Evolutionary conservation across 2,888 invertebrate species (phyloP).

Genomic region (Villa cingulata): DNA sequence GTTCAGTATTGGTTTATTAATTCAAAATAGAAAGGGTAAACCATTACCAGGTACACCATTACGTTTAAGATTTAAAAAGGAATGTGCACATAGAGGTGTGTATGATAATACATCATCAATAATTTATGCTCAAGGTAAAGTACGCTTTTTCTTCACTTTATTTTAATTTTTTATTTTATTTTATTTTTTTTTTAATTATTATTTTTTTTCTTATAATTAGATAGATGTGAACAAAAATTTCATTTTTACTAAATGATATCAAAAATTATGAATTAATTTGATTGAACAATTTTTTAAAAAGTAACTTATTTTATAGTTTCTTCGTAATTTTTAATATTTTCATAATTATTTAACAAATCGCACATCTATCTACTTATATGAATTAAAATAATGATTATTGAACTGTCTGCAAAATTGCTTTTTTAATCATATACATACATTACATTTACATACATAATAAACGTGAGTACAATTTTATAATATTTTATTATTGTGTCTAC

Average conservation of each 20-base stretch:
- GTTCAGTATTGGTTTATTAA: constrained; percentile 73
- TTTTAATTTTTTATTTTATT: constrained; percentile 6
- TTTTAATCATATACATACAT: constrained; percentile 11
- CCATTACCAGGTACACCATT: constrained; percentile 78
- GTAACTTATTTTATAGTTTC: no score
- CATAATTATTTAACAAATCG: no score
- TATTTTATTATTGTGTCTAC: no score
- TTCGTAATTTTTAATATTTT: no score
- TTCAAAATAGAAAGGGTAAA: constrained; percentile 65
- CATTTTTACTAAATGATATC: neutral
- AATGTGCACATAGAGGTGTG: constrained; percentile 87
- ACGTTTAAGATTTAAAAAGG: constrained; percentile 75
- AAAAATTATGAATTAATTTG: no score
- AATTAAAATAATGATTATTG: neutral
- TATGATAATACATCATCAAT: constrained; percentile 41
- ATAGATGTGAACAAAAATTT: constrained; percentile 4
- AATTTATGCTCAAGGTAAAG: constrained; percentile 38
- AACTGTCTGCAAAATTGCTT: constrained; percentile 6
- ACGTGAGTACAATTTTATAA: no score
- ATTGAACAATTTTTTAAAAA: no score
- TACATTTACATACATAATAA: no score
- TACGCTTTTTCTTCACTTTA: constrained; percentile 18
- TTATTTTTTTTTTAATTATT: constrained; percentile 12
- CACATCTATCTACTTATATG: no score
- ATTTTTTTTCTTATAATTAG: no score